Percentiles rank a stretch among this genome's conserved stretches.
phyloP scores from a whole-genome alignment of 2,888 invertebrate genomes.

The Eulithis testata region DNA sequence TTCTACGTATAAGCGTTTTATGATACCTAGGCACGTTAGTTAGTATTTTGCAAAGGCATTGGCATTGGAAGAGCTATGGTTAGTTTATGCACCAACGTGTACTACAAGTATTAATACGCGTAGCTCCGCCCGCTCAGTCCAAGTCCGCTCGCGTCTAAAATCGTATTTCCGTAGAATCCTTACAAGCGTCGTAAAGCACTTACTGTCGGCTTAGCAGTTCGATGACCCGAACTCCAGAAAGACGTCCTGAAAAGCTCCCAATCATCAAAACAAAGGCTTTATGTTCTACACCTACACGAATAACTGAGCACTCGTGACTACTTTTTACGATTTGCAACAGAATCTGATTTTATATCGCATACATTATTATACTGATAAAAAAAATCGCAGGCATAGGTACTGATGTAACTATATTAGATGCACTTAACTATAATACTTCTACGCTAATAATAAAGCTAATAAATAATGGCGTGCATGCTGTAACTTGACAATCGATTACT shows the following conservation, averaged over 20 bases:
- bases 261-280: slow-evolving; percentile 61
- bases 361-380: neutral
- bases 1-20: slow-evolving; percentile 46
- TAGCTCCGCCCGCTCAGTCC: slow-evolving; percentile 59
- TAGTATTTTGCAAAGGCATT: slow-evolving; percentile 45
- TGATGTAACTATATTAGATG: no score
- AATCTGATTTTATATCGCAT: neutral
- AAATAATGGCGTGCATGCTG: neutral
- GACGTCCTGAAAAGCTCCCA: slow-evolving; percentile 67
- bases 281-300: slow-evolving; percentile 45
- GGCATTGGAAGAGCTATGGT: slow-evolving; percentile 53
- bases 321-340: neutral
- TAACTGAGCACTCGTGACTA: slow-evolving; percentile 14
- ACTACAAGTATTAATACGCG: slow-evolving; percentile 49
- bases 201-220: slow-evolving; percentile 81
- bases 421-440: no score
- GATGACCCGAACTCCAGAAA: slow-evolving; percentile 72
- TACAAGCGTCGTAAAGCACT: slow-evolving; percentile 82
- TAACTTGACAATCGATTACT: slow-evolving; percentile 17
- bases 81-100: slow-evolving; percentile 7
- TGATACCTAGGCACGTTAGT: slow-evolving; percentile 30
- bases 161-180: slow-evolving; percentile 84
- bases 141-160: slow-evolving; percentile 73
- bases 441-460: no score
- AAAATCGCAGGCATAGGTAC: neutral